phyloP scores from a whole-genome alignment of 1,140 invertebrate genomes.

The Drosophila asahinai region DNA sequence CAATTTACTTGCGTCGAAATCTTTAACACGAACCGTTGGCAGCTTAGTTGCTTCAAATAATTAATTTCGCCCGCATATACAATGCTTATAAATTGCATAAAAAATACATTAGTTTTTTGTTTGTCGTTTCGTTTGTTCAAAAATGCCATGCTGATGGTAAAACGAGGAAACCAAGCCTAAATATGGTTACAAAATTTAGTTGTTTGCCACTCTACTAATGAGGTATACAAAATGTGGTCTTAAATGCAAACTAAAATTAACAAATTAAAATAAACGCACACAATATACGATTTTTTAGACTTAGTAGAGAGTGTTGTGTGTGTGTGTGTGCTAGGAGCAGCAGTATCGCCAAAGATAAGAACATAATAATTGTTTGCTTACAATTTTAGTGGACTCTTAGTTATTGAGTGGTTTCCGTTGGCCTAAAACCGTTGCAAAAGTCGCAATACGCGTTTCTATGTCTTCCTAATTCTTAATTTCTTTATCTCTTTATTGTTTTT shows the following conservation, averaged over 20 bases:
- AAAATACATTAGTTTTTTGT: slow-evolving; percentile 70
- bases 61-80: slow-evolving; percentile 50
- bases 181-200: slow-evolving; percentile 66
- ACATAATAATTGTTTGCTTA: slow-evolving; percentile 67
- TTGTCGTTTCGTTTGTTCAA: slow-evolving; percentile 35
- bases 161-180: slow-evolving; percentile 58
- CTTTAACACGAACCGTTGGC: slow-evolving; percentile 64
- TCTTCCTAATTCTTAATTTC: slow-evolving; percentile 65
- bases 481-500: slow-evolving; percentile 65
- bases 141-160: slow-evolving; percentile 37
- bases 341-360: slow-evolving; percentile 61
- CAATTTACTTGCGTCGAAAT: slow-evolving; percentile 46
- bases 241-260: slow-evolving; percentile 56
- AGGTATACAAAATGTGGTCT: slow-evolving; percentile 75
- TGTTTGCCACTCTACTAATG: slow-evolving; percentile 76
- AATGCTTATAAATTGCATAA: slow-evolving; percentile 73
- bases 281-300: slow-evolving; percentile 30
- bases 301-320: slow-evolving; percentile 27
- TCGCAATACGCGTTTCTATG: slow-evolving; percentile 67
- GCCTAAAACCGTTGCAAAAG: slow-evolving; percentile 73
- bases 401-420: slow-evolving; percentile 61
- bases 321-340: slow-evolving; percentile 56
- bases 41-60: slow-evolving; percentile 63
- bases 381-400: slow-evolving; percentile 72
- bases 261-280: slow-evolving; percentile 51